Conservation (phyloP, 1,140 invertebrate species). For the Coptotermes formosanus region DNA sequence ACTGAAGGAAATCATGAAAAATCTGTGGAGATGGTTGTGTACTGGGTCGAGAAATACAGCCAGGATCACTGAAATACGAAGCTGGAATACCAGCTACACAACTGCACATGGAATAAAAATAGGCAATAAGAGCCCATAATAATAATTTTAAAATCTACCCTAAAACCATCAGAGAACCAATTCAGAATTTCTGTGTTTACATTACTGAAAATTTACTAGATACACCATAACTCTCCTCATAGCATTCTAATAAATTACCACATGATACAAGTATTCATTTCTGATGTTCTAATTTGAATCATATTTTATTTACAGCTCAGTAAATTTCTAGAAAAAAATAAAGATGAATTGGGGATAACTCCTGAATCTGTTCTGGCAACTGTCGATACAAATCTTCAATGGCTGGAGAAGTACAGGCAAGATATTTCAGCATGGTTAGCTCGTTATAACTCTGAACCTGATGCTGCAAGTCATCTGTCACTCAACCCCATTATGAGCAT, state of each 20-base stretch:
- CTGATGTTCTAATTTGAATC: background rate
- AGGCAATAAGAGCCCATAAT: no score
- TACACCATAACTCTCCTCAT: background rate
- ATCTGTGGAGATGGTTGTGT: no score
- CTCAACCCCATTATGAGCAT: background rate
- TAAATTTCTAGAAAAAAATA: background rate
- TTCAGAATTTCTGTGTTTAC: no score
- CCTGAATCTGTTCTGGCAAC: background rate
- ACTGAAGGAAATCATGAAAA: no score
- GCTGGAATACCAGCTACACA: no score
- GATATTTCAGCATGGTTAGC: background rate
- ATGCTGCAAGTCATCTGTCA: background rate
- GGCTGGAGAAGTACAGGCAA: background rate
- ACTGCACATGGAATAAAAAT: no score
- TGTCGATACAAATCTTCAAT: background rate
- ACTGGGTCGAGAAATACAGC: no score
- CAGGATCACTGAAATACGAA: no score
- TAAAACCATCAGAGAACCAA: background rate
- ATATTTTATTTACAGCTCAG: background rate
- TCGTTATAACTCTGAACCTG: background rate
- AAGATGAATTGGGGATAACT: background rate
- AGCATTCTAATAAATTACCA: no score
- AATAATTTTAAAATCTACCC: no score
- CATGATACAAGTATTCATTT: background rate
- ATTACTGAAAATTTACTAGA: no score